Conservation (phyloP, 2,113 vertebrate genomes). For the Platysternon megacephalum region DNA sequence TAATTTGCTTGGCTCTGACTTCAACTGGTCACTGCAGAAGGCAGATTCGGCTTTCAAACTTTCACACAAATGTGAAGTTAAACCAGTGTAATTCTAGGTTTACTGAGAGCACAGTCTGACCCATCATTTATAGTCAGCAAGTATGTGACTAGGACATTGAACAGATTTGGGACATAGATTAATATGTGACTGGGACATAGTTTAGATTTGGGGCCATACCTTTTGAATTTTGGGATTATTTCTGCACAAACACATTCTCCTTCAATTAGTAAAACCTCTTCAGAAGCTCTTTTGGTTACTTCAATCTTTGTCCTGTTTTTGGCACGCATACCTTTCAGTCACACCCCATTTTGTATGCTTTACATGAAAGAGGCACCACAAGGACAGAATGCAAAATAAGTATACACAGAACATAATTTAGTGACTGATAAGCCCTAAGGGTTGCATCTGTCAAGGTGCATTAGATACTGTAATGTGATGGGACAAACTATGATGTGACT, state of each 20-base stretch:
- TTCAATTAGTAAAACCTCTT: background rate
- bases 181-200: background rate
- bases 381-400: conserved; percentile 32
- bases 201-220: background rate
- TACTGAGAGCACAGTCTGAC: background rate
- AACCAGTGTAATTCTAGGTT: background rate
- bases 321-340: background rate
- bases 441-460: conserved; percentile 34
- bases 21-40: background rate
- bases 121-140: background rate
- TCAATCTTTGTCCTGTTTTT: background rate
- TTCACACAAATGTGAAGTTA: background rate
- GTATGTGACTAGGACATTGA: background rate
- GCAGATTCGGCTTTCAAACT: background rate
- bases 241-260: background rate
- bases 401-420: conserved; percentile 23
- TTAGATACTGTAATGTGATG: conserved; percentile 17
- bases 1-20: background rate
- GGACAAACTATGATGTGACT: conserved; percentile 25
- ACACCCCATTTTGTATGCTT: conserved; percentile 5
- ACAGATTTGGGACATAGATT: background rate
- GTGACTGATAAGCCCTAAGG: conserved; percentile 32
- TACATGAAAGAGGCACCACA: background rate
- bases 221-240: background rate
- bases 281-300: background rate